phyloP scores from a whole-genome alignment of 2,797 vertebrate species.

The Siniperca obscura region DNA sequence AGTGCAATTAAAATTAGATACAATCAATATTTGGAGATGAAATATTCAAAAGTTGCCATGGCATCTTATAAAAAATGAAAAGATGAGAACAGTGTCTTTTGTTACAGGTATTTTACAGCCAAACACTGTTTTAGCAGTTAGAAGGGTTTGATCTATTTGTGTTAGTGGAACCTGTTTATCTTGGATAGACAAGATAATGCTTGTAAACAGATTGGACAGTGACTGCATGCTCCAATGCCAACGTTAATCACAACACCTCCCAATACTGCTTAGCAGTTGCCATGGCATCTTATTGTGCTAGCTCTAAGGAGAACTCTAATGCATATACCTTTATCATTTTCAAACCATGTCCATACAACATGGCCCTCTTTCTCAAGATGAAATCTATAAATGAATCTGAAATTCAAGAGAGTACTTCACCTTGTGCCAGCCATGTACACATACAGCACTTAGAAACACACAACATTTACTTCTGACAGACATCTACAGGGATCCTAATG shows the following conservation, averaged over 20 bases:
- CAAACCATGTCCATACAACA: slow-evolving; percentile 91
- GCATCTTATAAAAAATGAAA: slow-evolving; percentile 76
- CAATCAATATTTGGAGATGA: slow-evolving; percentile 81
- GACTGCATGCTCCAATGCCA: slow-evolving; percentile 76
- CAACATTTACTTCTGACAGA: slow-evolving; percentile 79
- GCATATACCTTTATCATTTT: slow-evolving; percentile 90
- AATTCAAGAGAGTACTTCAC: slow-evolving; percentile 91
- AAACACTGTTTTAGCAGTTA: slow-evolving; percentile 73
- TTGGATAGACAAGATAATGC: slow-evolving; percentile 73
- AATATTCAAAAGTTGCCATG: slow-evolving; percentile 85
- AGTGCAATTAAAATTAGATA: slow-evolving; percentile 68
- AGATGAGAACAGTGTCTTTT: slow-evolving; percentile 66
- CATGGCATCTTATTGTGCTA: slow-evolving; percentile 88
- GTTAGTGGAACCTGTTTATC: slow-evolving; percentile 70
- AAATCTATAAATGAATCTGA: slow-evolving; percentile 91
- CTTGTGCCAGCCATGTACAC: slow-evolving; percentile 88
- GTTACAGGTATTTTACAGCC: slow-evolving; percentile 46
- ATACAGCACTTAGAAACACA: slow-evolving; percentile 83
- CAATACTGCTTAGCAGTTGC: slow-evolving; percentile 84
- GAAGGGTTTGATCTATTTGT: slow-evolving; percentile 66
- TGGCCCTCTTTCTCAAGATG: slow-evolving; percentile 90
- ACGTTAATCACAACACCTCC: slow-evolving; percentile 74
- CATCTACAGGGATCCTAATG: slow-evolving; percentile 78
- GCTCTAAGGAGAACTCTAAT: slow-evolving; percentile 85
- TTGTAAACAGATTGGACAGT: slow-evolving; percentile 75